Evolutionary conservation across 2,797 vertebrate genomes (phyloP), one percentile per base, ranked within the genome.

Genomic region (Lacerta bilineata): DNA sequence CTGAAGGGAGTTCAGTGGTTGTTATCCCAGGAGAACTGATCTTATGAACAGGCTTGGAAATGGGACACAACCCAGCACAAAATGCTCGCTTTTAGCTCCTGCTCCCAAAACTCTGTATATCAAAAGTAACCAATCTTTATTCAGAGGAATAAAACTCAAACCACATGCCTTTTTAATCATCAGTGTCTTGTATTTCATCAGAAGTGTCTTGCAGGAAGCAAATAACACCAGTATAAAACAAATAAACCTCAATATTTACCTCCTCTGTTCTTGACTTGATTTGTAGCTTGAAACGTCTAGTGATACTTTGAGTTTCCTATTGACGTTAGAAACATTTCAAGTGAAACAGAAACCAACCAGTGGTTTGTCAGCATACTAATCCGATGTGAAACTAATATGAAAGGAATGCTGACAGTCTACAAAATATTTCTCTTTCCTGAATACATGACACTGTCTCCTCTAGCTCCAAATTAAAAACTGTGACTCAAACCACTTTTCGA

Each of bases 351-450:
- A 71, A 83, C 29, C 59, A 33, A 83, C 29, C 59, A 33, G 29
- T 68, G 29, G 43, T 88, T 83, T 88, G 74, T 78, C 74, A 83
- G 78, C 61, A 88, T 33, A 83, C 25, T 69, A 69, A 83, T 83
- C n/a, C 64, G n/a, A 23, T 55, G 59, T 59, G 43, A 88, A 88
- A 88, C 20, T 20, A 50, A 68, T 55, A 80, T 25, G 61, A 72
- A 36, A 27, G 43, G 64, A 72, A 66, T 80, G 33, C 69, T 69
- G 75, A 68, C 75, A 77, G 41, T 41, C 64, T 77, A 69, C 75
- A 78, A 78, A 78, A 71, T 20, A 77, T 71, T 78, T 83, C 83
- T 84, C 81, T 88, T 88, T 74, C 43, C 18, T 78, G 43, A 88
- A 72, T 75, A 76, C 64, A 61, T 41, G 61, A 20, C 41, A 39